Base-by-base conservation (phyloP, 2,888 invertebrate species). In the Zaprionus obscuricornis region DNA sequence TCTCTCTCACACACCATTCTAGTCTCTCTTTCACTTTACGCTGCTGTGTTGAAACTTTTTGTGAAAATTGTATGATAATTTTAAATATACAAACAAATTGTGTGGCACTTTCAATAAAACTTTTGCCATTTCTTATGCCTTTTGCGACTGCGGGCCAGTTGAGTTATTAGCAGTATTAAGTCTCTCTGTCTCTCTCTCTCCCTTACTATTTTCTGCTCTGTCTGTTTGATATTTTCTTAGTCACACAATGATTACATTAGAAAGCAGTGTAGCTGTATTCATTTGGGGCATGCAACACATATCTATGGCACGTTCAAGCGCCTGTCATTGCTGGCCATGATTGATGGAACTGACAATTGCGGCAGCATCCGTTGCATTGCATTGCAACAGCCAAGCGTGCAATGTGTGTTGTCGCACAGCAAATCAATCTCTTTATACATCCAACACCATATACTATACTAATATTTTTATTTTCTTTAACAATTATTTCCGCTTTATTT, bases 41-140 rank as follows among this genome's bases (percentile, higher is more conserved):
- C n/a, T n/a, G n/a, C n/a, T n/a, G n/a, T n/a, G n/a, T n/a, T 18
- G 47, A 81, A 86, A 76, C 52, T 76, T 86, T 82, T 59, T n/a
- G 31, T 6, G 52, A 63, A 79, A 82, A 82, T 81, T 85, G 66
- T 81, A 85, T 85, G 78, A 85, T 78, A 81, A 81, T 82, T n/a
- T 82, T 82, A 76, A 82, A 84, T 86, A 84, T 81, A 81, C 86
- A 82, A 82, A 82, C 81, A 82, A 82, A 82, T 82, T 82, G 86
- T 82, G 81, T 84, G 81, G 86, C 86, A 76, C 64, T 86, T 82
- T 76, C 82, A 84, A 86, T 84, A 86, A 81, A 82, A 82, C 86
- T 82, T 82, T 86, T 60, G 70, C 73, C 76, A 73, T 81, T 84
- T 85, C 83, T 70, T 66, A 18, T 57, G 63, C 75, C 42, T 17